Percentiles rank a stretch among this genome's conserved stretches.
These are phyloP conservation scores for Drosophila stalkeri DNA, from an alignment of 2,888 invertebrate genomes.

Conservation along the genomic window DNA sequence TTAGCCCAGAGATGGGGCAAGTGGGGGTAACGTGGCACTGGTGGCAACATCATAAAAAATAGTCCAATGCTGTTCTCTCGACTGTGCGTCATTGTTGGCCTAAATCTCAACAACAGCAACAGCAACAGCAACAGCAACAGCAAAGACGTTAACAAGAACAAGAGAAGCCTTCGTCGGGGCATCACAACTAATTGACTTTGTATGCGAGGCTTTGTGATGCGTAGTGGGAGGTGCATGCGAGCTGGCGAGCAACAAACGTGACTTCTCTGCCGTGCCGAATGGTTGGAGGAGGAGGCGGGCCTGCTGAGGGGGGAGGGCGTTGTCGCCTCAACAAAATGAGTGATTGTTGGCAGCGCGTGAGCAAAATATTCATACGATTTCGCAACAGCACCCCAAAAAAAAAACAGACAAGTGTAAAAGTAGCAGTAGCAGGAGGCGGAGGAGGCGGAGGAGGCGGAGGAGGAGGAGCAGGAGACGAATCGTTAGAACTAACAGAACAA, in stretches of 20 bases:
- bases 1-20: neutral
- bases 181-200: conserved; percentile 78
- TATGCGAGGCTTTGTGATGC: conserved; percentile 41
- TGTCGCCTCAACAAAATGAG: conserved; percentile 63
- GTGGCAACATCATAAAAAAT: conserved; percentile 65
- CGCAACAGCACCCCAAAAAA: conserved; percentile 32
- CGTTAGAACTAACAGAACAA: conserved; percentile 1
- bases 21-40: conserved; percentile 14
- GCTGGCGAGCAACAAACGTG: conserved; percentile 53
- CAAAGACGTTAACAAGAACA: conserved; percentile 25
- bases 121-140: conserved; percentile 20
- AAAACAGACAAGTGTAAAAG: neutral
- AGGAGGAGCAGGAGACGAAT: neutral
- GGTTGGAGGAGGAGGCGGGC: neutral
- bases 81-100: conserved; percentile 78
- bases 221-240: neutral
- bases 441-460: neutral
- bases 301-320: conserved; percentile 1
- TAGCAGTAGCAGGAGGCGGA: neutral
- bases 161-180: conserved; percentile 54
- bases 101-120: conserved; percentile 57
- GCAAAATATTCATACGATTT: conserved; percentile 73
- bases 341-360: conserved; percentile 78
- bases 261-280: conserved; percentile 51
- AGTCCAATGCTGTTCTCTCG: conserved; percentile 57